Evolutionary conservation across 2,888 invertebrate species (phyloP), one percentile per base, ranked within the genome.

Genomic region (Mylabris sibirica): DNA sequence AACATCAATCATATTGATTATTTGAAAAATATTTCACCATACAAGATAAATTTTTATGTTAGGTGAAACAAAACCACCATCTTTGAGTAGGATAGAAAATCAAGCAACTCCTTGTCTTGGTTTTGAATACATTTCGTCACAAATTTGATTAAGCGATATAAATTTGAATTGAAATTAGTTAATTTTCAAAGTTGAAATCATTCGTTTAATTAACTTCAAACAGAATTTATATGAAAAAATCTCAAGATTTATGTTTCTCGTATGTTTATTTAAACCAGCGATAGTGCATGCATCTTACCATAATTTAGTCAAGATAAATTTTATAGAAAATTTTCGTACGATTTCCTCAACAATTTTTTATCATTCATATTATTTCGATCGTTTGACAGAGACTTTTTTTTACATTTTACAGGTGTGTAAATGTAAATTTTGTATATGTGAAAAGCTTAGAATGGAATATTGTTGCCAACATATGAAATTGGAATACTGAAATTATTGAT

Each of bases 391-490:
- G 12, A 1, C n/a, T 53, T 53, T 22, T 24, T 20, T 49, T 17
- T 20, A n/a, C 9, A 17, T 61, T 61, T 20, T n/a, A 14, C 8
- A 3, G 38, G 24, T 26, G 22, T 61, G 38, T 38, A 12, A 61
- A 41, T 35, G 24, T 17, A 26, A 17, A 20, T 59, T 20, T 34
- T 60, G 20, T n/a, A 38, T 38, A 61, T 61, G 17, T 60, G 34
- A 17, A 22, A 34, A 2, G 12, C 14, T 20, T 22, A 22, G 41
- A 38, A 38, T 35, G 3, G 35, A 24, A 22, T 34, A 53, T 22
- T 61, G 53, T 62, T 66, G 53, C 14, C 66, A 34, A 38, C 63
- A 61, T 26, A 49, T 9, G 59, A 67, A 67, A 63, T 59, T 67
- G 63, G 63, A 65, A 59, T 53, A 53, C 17, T 53, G 53, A 1